These are phyloP conservation scores for Drosophila parthenogenetica DNA, from an alignment of 2,888 invertebrate species.

Conservation along the genomic window DNA sequence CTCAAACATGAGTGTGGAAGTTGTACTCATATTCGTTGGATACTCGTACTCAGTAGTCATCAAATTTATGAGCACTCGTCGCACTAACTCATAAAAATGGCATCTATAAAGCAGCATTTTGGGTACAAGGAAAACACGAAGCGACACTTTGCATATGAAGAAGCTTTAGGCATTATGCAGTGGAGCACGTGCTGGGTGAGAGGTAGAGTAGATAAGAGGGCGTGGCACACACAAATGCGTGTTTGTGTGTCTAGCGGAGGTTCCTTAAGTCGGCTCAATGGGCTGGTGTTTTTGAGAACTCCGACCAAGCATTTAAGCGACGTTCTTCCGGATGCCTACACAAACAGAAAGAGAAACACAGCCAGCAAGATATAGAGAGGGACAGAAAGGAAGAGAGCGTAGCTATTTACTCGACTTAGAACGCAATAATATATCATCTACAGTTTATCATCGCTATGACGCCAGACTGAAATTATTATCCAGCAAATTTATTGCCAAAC, in stretches of 20 bases:
- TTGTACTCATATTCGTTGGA: constrained; percentile 12
- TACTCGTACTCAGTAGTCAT: constrained; percentile 54
- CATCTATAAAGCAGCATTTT: constrained; percentile 52
- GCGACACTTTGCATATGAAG: constrained; percentile 73
- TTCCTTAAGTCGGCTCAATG: constrained; percentile 57
- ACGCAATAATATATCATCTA: constrained; percentile 82
- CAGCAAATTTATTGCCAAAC: constrained; percentile 81
- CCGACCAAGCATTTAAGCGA: constrained; percentile 73
- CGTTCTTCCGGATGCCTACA: constrained; percentile 52
- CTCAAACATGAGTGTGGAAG: constrained; percentile 15
- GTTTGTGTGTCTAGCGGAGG: constrained; percentile 31
- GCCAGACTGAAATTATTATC: constrained; percentile 83
- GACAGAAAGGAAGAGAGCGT: constrained; percentile 21
- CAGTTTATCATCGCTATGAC: constrained; percentile 83
- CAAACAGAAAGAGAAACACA: constrained; percentile 35
- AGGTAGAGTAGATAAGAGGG: background rate
- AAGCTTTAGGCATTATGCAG: constrained; percentile 46
- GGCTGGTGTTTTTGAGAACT: constrained; percentile 56
- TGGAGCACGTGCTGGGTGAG: background rate
- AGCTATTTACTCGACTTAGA: constrained; percentile 74
- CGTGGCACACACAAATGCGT: constrained; percentile 16
- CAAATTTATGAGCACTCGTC: constrained; percentile 78
- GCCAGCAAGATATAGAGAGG: background rate
- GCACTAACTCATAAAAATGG: constrained; percentile 79
- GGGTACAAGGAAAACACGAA: constrained; percentile 48